Conservation (phyloP, 2,797 vertebrate genomes). For the Pogonophryne albipinna region DNA sequence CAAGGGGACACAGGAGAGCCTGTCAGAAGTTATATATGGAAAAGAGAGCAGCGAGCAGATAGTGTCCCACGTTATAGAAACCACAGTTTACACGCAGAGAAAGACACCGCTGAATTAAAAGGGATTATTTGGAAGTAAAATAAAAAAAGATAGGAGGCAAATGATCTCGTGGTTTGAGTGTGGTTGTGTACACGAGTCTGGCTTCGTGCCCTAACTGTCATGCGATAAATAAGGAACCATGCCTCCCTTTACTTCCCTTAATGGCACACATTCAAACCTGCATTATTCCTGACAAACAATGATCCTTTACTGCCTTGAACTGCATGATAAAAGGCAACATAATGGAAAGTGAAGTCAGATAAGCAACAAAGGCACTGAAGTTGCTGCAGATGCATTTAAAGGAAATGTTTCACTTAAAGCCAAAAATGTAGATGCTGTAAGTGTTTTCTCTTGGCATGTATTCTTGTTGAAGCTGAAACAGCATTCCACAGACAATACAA, state of each 20-base stretch:
- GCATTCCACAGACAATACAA: too few relatives aligned
- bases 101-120: slow-evolving; percentile 13
- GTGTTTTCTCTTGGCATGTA: background rate
- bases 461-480: background rate
- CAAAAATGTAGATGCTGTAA: too few relatives aligned
- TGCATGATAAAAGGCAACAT: background rate
- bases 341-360: background rate
- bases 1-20: slow-evolving; percentile 66
- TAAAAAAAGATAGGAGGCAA: slow-evolving; percentile 29
- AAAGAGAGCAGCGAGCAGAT: slow-evolving; percentile 51
- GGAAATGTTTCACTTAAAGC: too few relatives aligned
- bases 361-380: background rate
- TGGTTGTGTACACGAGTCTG: slow-evolving; percentile 2
- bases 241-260: slow-evolving; percentile 56
- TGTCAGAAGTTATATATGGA: slow-evolving; percentile 62
- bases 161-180: slow-evolving; percentile 17
- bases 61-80: slow-evolving; percentile 23
- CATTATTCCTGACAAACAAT: background rate
- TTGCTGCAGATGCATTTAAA: background rate
- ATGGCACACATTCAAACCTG: slow-evolving; percentile 22
- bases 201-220: slow-evolving; percentile 55
- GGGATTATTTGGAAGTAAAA: slow-evolving; percentile 31
- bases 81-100: slow-evolving; percentile 5
- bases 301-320: slow-evolving; percentile 8
- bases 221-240: slow-evolving; percentile 64